Base-by-base conservation (phyloP, 1,140 invertebrate genomes). In the Conopomorpha cramerella region DNA sequence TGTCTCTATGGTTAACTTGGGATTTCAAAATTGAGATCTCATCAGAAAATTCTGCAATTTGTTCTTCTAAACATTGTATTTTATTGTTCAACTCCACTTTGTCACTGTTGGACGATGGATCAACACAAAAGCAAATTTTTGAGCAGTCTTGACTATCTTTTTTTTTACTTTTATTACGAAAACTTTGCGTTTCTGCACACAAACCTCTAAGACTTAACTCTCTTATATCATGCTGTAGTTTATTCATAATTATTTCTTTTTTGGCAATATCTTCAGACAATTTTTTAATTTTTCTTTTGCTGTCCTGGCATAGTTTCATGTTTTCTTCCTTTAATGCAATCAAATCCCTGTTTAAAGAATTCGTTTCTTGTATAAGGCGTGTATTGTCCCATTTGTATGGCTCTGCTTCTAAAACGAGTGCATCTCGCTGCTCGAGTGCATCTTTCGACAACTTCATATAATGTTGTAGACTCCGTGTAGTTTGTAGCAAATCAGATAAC, bases 401-500 rank as follows among this genome's bases (percentile, higher is more conserved):
- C 62, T 87, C 84, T 32, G 81, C 70, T 46, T 80, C 77, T 16
- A 79, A 59, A 63, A 85, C 78, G 29, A 86, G 58, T 27, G 77
- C 61, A 58, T 81, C 81, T 32, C 79, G 72, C 57, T 84, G 81
- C 76, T 84, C 52, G 33, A 80, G 60, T 36, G 83, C 82, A 49
- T 86, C 79, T 62, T 87, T 82, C 3, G 85, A 84, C 30, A 87
- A 60, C 30, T 85, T 82, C 78, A 91, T 92, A 49, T 88, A 89
- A 70, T 91, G 85, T 51, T 88, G 85, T 16, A 92, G 70, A 56
- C 85, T 90, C 34, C 87, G 83, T 16, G 88, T 92, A 12, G 90
- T 91, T 57, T 89, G 84, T 35, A 91, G 68, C 32, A 92, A 78
- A 74, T 92, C 90, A 34, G 81, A 82, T 38, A 90, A 60, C 39